Conservation (phyloP, 2,797 vertebrate genomes). For the Tragelaphus eurycerus region DNA sequence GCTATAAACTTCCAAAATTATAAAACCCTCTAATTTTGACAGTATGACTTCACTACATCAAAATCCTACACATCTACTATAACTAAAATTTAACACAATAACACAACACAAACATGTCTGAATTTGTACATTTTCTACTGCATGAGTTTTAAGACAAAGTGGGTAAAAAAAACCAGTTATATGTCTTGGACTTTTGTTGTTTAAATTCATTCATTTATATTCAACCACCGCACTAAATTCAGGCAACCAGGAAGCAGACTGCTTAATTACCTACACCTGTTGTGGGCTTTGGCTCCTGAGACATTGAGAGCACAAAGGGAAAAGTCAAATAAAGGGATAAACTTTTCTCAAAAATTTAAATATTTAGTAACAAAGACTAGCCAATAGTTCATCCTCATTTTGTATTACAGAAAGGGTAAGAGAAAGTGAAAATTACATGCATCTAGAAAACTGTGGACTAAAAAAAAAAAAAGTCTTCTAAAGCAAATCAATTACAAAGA, state of each 20-base stretch:
- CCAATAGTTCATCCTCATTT: neutral
- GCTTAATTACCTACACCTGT: neutral
- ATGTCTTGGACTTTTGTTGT: neutral
- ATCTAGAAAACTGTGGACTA: neutral
- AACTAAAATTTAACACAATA: neutral
- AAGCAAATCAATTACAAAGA: constrained; percentile 9
- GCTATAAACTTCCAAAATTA: constrained; percentile 21
- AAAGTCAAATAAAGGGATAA: neutral
- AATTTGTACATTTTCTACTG: neutral
- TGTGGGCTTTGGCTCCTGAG: neutral
- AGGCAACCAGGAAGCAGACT: neutral
- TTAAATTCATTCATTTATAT: neutral
- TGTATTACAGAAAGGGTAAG: constrained; percentile 29
- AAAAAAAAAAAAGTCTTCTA: neutral
- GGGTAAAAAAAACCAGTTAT: neutral
- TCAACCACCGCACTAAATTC: neutral
- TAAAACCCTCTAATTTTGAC: constrained; percentile 16
- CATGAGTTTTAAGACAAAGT: neutral
- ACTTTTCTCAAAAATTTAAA: constrained; percentile 14
- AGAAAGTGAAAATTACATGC: neutral
- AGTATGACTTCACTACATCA: neutral
- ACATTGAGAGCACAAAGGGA: neutral
- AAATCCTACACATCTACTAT: neutral
- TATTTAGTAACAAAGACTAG: constrained; percentile 4
- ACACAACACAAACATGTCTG: neutral